phyloP scores from a whole-genome alignment of 2,888 invertebrate genomes.

The Eubasilissa splendida region DNA sequence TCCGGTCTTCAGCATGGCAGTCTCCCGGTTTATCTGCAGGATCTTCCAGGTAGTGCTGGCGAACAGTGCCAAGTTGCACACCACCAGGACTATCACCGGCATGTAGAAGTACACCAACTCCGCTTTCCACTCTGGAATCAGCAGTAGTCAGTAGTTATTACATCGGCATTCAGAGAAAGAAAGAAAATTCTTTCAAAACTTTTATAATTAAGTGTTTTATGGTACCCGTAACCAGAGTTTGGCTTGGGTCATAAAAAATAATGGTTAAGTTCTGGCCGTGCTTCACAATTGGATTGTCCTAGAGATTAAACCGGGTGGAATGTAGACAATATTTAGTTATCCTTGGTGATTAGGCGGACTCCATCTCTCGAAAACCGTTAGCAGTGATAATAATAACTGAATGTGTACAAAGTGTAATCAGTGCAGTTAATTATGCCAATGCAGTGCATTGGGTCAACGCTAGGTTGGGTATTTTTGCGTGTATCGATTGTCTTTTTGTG shows the following conservation, averaged over 20 bases:
- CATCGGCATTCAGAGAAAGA: background rate
- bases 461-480: no score
- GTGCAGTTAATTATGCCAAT: no score
- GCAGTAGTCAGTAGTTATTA: background rate
- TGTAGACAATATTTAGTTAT: no score
- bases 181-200: background rate
- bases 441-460: no score
- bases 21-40: constrained; percentile 77
- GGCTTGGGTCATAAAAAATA: background rate
- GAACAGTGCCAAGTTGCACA: constrained; percentile 79
- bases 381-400: no score
- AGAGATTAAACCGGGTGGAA: background rate
- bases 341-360: no score
- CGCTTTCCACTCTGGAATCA: constrained; percentile 61
- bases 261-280: background rate
- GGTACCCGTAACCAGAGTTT: background rate
- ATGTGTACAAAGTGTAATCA: no score
- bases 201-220: background rate
- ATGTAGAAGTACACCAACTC: constrained; percentile 80
- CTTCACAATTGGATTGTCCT: background rate
- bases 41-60: constrained; percentile 80
- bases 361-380: no score
- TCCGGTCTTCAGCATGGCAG: constrained; percentile 76
- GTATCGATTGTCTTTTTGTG: no score
- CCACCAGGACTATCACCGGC: constrained; percentile 77